Conservation (phyloP, 2,113 vertebrate genomes). For the Psephotus haematonotus region DNA sequence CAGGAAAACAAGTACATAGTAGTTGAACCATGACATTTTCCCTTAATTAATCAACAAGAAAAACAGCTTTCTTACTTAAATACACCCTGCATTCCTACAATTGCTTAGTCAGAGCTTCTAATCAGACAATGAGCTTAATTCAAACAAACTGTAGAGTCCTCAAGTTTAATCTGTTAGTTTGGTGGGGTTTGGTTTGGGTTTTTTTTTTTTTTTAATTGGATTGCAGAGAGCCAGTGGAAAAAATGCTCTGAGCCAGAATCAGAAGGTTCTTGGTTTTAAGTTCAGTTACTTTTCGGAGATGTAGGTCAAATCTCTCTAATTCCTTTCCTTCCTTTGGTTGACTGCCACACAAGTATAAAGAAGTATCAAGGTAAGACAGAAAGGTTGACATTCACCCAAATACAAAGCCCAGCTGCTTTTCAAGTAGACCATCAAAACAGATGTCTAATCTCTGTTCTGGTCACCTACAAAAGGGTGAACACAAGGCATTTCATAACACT, state of each 20-base stretch:
- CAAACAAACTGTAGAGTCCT: background rate
- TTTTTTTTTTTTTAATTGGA: background rate
- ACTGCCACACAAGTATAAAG: background rate
- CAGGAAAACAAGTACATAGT: background rate
- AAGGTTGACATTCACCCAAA: background rate
- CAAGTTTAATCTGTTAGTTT: background rate
- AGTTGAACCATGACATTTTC: background rate
- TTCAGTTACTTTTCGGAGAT: background rate
- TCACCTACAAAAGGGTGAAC: background rate
- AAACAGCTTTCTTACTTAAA: background rate
- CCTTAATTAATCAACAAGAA: conserved; percentile 4
- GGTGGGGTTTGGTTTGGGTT: background rate
- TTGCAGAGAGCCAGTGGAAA: background rate
- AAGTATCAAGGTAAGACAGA: background rate
- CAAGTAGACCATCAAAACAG: background rate
- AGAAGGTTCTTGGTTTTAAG: background rate
- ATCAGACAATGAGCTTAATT: background rate
- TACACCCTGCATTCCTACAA: background rate
- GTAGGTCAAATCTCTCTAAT: background rate
- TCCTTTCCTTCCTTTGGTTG: background rate
- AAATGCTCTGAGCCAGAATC: background rate
- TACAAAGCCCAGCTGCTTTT: background rate
- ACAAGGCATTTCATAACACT: background rate
- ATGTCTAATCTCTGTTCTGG: background rate
- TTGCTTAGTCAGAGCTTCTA: background rate